Evolutionary conservation across 1,140 invertebrate genomes (phyloP), one percentile per base, ranked within the genome.

Genomic region (Diachasmimorpha longicaudata): DNA sequence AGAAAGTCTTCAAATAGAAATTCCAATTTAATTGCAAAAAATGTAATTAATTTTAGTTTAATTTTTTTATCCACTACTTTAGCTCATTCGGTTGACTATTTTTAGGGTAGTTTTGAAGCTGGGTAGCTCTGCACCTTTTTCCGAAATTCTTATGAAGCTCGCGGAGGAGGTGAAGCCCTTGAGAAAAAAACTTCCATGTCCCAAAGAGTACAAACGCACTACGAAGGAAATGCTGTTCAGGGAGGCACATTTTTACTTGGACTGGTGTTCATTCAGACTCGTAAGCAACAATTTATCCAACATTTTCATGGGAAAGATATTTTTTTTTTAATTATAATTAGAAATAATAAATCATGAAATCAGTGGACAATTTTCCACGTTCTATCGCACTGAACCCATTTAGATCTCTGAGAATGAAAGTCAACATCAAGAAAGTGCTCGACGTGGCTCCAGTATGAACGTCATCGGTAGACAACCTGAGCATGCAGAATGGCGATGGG

Each of bases 191-290:
- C 91, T 92, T 0, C 91, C 91, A 8, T 97, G 96, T 82, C 95
- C 95, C 0, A 84, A 93, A 66, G 92, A 95, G 78, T 96, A 95
- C 80, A 97, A 97, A 84, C 90, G 94, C 77, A 96, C 95, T 0
- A 94, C 94, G 0, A 95, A 95, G 0, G 96, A 98, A 84, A 91
- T 94, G 80, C 90, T 94, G 23, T 97, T 98, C 85, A 90, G 95
- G 78, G 92, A 93, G 74, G 92, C 93, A 19, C 92, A 92, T 11
- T 94, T 97, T 81, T 91, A 92, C 39, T 84, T 97, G 16, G 96
- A 98, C 85, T 98, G 96, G 96, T 98, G 96, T 81, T 93, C 93
- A 68, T 97, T 97, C 83, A 91, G 92, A 86, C 88, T 97, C 89
- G 94, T 95, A 85, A 88, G 89, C 84, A 70, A 44, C 72, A 69